Base-by-base conservation (phyloP, 2,888 invertebrate genomes). In the Leptinotarsa rubiginosa region DNA sequence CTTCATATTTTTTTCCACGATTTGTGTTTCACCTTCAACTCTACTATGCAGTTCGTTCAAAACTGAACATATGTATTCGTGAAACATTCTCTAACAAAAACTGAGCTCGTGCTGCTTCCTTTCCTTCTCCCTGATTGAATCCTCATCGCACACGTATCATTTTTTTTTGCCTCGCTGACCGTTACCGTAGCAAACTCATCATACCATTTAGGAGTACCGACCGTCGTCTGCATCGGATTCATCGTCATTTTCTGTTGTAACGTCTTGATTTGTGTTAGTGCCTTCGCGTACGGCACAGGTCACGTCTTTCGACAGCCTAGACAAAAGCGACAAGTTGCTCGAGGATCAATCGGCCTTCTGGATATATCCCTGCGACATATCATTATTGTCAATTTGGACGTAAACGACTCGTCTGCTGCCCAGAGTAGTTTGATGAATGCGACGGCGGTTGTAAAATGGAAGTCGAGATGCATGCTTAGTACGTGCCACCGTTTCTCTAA, bases 311-410 rank as follows among this genome's bases (percentile, higher is more conserved):
- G 62, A 41, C 31, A 16, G 59, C 62, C 62, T 62, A 41, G 62
- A 62, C 62, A 62, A 62, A 62, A 62, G 62, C 62, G 62, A 62
- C 62, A 62, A 62, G 62, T 31, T 62, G 7, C 62, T 62, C 41
- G 62, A 41, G 25, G 16, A 25, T 31, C 62, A 62, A 62, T 62
- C 41, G 62, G 62, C n/a, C 12, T 62, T 25, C 31, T n/a, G 10
- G 4, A 62, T 41, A 3, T 41, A 80, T 81, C 79, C 80, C 75
- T 79, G 69, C 83, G 81, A 83, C 83, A 84, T 84, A 83, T 84
- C 84, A 85, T 85, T 84, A 85, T 85, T 84, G 85, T 85, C 86
- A 83, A 84, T 85, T 84, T 84, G 82, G 85, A 85, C 85, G 82
- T 84, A 85, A 85, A 85, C 84, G 85, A 83, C 81, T 70, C 77